A percentile compares a stretch with the other conserved stretches of the same genome.
phyloP scores from a whole-genome alignment of 2,113 vertebrate genomes.

The Sinocyclocheilus rhinocerous region DNA sequence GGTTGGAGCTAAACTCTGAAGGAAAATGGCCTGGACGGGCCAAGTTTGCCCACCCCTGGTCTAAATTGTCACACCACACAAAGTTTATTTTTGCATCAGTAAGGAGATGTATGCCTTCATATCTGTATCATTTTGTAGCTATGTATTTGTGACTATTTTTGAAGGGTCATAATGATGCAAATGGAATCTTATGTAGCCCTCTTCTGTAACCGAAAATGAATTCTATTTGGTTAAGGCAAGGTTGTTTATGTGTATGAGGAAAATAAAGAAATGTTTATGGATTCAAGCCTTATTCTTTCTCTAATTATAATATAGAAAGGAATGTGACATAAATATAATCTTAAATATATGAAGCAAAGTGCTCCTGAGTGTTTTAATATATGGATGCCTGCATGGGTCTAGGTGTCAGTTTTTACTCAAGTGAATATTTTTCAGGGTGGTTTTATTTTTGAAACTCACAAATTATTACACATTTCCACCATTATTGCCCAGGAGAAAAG shows the following conservation, averaged over 20 bases:
- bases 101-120: slow-evolving; percentile 1
- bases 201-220: slow-evolving; percentile 9
- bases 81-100: background rate
- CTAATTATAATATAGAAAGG: background rate
- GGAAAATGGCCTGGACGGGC: too few relatives aligned
- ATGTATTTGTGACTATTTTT: slow-evolving; percentile 22
- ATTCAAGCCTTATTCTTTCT: background rate
- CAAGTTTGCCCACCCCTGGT: too few relatives aligned
- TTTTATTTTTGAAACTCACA: background rate
- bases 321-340: background rate
- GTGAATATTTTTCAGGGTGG: background rate
- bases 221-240: background rate
- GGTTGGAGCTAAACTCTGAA: too few relatives aligned
- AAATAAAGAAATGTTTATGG: slow-evolving; percentile 27
- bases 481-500: background rate
- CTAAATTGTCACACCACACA: background rate
- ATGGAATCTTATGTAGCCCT: slow-evolving; percentile 37
- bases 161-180: slow-evolving; percentile 25
- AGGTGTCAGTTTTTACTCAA: background rate
- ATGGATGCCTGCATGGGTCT: background rate
- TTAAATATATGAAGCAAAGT: background rate
- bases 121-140: slow-evolving; percentile 15
- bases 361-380: background rate
- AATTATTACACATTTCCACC: background rate
- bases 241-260: background rate